Conservation (phyloP, 2,113 vertebrate genomes). For the Marmota monax region DNA sequence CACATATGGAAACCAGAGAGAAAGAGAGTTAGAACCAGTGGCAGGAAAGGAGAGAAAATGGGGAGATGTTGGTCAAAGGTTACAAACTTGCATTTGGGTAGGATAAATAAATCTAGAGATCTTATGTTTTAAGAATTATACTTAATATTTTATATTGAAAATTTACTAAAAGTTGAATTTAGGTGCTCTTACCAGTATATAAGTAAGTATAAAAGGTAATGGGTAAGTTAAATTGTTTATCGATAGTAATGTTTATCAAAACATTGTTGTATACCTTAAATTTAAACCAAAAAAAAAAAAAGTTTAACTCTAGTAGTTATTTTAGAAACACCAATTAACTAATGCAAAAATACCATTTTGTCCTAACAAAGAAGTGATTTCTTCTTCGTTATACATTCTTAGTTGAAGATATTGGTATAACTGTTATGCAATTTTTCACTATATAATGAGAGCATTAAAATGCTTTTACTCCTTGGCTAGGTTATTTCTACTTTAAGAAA, state of each 20-base stretch:
- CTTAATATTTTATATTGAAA: background rate
- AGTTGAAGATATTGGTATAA: background rate
- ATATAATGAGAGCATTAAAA: background rate
- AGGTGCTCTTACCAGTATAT: background rate
- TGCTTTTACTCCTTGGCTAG: background rate
- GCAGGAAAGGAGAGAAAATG: background rate
- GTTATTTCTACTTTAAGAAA: background rate
- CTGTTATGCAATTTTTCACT: background rate
- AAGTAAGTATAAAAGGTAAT: background rate
- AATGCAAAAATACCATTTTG: background rate
- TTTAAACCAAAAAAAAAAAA: background rate
- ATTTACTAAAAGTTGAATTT: background rate
- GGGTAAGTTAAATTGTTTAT: background rate
- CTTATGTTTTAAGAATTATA: background rate
- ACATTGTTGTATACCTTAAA: background rate
- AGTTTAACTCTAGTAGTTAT: background rate
- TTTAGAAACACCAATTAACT: background rate
- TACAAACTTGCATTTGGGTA: background rate
- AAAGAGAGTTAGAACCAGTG: background rate
- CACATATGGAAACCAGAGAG: background rate
- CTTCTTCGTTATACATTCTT: background rate
- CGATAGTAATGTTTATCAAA: background rate
- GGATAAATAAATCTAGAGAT: background rate
- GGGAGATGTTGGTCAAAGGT: background rate
- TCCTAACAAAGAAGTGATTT: background rate